phyloP scores from a whole-genome alignment of 1,140 invertebrate genomes.

The Papilio glaucus region DNA sequence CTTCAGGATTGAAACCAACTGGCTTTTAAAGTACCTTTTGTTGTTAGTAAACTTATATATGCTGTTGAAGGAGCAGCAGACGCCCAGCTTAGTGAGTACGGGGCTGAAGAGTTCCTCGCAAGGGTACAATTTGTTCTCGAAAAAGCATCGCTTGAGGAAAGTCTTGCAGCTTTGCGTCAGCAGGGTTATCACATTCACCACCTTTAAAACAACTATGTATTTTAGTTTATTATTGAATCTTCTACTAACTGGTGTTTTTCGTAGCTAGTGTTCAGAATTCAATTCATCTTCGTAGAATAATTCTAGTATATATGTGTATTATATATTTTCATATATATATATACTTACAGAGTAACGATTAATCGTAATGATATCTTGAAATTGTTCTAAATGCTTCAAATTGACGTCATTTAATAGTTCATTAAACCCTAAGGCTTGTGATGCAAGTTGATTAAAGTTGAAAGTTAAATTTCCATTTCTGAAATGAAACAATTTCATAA shows the following conservation, averaged over 20 bases:
- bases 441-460: slow-evolving; percentile 45
- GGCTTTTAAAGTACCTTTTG: slow-evolving; percentile 43
- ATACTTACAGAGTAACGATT: slow-evolving; percentile 65
- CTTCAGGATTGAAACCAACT: no score
- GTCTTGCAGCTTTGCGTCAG: slow-evolving; percentile 62
- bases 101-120: slow-evolving; percentile 59
- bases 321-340: background rate
- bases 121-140: slow-evolving; percentile 41
- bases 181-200: slow-evolving; percentile 53
- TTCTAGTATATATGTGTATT: no score
- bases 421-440: slow-evolving; percentile 58
- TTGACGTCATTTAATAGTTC: slow-evolving; percentile 39
- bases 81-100: slow-evolving; percentile 62
- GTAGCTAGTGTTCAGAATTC: no score
- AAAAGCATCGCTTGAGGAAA: slow-evolving; percentile 61
- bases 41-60: slow-evolving; percentile 51
- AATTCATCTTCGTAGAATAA: no score
- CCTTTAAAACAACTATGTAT: slow-evolving; percentile 46
- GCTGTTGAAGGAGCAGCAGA: slow-evolving; percentile 68
- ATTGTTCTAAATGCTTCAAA: slow-evolving; percentile 40
- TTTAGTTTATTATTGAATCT: no score
- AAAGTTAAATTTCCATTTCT: slow-evolving; percentile 58
- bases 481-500: slow-evolving; percentile 32
- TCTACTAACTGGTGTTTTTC: no score
- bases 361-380: slow-evolving; percentile 54